A percentile compares a stretch with the other conserved stretches of the same genome.
Conservation (phyloP, 2,888 invertebrate species). For the Protonemura montana region DNA sequence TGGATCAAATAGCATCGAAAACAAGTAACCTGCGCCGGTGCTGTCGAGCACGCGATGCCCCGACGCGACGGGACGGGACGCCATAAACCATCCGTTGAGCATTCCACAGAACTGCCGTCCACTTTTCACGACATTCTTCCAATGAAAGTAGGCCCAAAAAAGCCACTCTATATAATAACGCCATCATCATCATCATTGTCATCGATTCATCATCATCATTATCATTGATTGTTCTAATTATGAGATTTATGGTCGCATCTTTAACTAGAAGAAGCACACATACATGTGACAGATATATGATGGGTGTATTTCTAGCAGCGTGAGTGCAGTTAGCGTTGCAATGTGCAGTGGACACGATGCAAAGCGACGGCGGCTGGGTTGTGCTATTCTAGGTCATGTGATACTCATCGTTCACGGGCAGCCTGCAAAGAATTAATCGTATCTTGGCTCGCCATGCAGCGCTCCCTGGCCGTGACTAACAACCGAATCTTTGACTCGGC, state of each 20-base stretch:
- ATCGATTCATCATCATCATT: too few species aligned
- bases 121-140: neutral
- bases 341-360: neutral
- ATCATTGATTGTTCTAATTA: neutral
- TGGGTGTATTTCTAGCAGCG: neutral
- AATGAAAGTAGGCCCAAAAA: slow-evolving; percentile 12
- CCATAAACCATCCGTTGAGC: neutral
- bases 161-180: neutral
- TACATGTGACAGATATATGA: neutral
- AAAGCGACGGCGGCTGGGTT: neutral
- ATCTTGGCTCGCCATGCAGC: neutral
- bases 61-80: neutral
- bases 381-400: neutral
- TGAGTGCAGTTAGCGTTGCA: neutral
- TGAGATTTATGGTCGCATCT: neutral
- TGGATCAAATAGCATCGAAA: slow-evolving; percentile 7
- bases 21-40: neutral
- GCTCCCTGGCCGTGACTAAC: neutral
- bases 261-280: neutral
- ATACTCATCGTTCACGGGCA: neutral
- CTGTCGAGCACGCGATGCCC: neutral
- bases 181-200: too few species aligned
- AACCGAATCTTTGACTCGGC: neutral
- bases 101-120: neutral
- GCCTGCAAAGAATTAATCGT: neutral